Evolutionary conservation across 1,140 invertebrate genomes (phyloP), one percentile per base, ranked within the genome.

Genomic region (Ceratoteleas bidentatus): DNA sequence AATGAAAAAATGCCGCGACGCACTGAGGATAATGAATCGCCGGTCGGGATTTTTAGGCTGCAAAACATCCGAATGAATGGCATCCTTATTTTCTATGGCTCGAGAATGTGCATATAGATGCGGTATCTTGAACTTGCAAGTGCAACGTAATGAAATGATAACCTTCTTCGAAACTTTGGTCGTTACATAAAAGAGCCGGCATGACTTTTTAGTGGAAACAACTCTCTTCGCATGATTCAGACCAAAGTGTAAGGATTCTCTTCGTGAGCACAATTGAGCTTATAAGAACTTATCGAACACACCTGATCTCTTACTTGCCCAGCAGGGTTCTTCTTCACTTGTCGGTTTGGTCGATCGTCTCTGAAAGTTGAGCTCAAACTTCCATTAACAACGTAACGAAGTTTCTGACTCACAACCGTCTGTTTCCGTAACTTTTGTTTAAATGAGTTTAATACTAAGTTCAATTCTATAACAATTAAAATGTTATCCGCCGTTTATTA

Each of bases 241-340:
- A 76, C 64, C 62, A 73, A 76, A 81, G 64, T 75, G 66, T 76
- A 77, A 79, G 72, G 70, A 82, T 79, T 84, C 76, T 58, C 65
- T 72, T 75, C 61, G 68, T 75, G 73, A 80, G 70, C 57, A 76
- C 84, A 85, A 83, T 85, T 83, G 81, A 85, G 77, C 81, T 80
- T 85, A 82, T 83, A 85, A 85, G 81, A 85, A 85, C 76, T 81
- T 83, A 85, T 81, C 84, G 73, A 85, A 77, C 81, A 76, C 81
- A 85, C 76, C 80, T 85, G 81, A 83, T 81, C 81, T 85, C 76
- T 84, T 84, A 84, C 81, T 84, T 68, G 81, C 76, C 66, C 73
- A 69, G 76, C 76, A 69, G 72, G 73, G 81, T 76, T 84, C 76
- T 84, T 84, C 81, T 76, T 80, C 73, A 80, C 76, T 84, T 76